Percentiles rank a stretch among this genome's conserved stretches.
Evolutionary conservation across 2,113 vertebrate species (phyloP).

Genomic region (Thomomys bottae): DNA sequence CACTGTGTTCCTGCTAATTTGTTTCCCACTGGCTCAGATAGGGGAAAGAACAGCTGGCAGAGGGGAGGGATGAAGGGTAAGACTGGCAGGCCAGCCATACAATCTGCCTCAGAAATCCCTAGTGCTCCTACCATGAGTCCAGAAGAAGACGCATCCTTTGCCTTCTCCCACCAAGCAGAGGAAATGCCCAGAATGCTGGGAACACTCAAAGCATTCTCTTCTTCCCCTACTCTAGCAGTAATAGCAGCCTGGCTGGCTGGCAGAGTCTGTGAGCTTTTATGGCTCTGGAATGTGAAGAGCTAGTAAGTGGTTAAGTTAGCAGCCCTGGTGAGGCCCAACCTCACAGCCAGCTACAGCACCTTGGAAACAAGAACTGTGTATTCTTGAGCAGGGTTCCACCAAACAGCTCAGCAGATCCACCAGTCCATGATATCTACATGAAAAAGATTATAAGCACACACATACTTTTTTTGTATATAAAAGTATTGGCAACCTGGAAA

Average conservation of each 20-base stretch:
- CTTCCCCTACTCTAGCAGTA: not conserved
- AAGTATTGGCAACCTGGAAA: not conserved
- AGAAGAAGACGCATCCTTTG: not conserved
- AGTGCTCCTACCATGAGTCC: not conserved
- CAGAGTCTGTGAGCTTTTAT: not conserved
- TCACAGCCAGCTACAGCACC: not conserved
- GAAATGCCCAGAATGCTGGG: not conserved
- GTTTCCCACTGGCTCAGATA: not conserved
- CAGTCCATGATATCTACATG: not conserved
- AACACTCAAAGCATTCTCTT: too few species aligned
- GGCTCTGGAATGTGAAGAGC: conserved; percentile 30
- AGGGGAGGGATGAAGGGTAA: not conserved
- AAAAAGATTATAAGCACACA: not conserved
- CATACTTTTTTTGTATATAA: not conserved
- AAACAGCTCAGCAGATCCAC: too few species aligned
- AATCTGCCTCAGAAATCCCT: not conserved
- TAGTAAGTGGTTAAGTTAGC: not conserved
- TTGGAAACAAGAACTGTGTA: not conserved
- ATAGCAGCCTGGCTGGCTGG: not conserved
- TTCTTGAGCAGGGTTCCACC: not conserved
- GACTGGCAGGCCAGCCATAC: not conserved
- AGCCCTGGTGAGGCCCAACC: not conserved
- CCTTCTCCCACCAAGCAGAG: not conserved
- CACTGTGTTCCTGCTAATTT: not conserved
- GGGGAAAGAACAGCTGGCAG: not conserved